Evolutionary conservation across 35 echinoderm and acorn worm species (phyloP).

Genomic region (Holothuria glaberrima): DNA sequence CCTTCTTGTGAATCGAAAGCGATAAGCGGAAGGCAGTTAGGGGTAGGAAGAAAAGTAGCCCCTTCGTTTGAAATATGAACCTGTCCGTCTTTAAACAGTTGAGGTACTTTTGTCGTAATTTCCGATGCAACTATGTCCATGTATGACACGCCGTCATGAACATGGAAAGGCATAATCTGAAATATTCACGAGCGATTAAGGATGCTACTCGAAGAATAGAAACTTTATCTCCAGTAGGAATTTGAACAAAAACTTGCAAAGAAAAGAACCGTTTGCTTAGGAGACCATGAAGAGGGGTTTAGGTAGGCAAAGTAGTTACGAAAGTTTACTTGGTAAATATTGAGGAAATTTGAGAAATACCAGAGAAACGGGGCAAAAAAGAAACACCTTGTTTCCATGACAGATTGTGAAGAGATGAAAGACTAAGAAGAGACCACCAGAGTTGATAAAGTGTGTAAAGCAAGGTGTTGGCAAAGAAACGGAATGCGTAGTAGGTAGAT

Average conservation of each 20-base stretch:
- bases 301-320: conserved; percentile 1
- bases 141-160: neutral
- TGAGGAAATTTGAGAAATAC: conserved; percentile 52
- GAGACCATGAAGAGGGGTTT: neutral
- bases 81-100: neutral
- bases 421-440: neutral
- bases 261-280: neutral
- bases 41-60: neutral
- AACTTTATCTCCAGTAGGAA: neutral
- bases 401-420: neutral
- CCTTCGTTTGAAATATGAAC: conserved; percentile 21
- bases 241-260: conserved; percentile 3
- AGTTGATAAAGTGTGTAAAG: neutral
- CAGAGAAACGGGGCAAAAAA: conserved; percentile 27
- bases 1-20: neutral
- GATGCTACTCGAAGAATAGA: neutral
- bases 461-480: no score
- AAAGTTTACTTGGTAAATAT: conserved; percentile 45
- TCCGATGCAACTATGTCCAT: neutral
- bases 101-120: conserved; percentile 16
- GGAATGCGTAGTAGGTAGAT: no score
- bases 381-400: conserved; percentile 23
- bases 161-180: conserved; percentile 6
- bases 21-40: neutral
- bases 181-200: conserved; percentile 37